Evolutionary conservation across 2,888 invertebrate genomes (phyloP).

Genomic region (Odontocerum albicorne): DNA sequence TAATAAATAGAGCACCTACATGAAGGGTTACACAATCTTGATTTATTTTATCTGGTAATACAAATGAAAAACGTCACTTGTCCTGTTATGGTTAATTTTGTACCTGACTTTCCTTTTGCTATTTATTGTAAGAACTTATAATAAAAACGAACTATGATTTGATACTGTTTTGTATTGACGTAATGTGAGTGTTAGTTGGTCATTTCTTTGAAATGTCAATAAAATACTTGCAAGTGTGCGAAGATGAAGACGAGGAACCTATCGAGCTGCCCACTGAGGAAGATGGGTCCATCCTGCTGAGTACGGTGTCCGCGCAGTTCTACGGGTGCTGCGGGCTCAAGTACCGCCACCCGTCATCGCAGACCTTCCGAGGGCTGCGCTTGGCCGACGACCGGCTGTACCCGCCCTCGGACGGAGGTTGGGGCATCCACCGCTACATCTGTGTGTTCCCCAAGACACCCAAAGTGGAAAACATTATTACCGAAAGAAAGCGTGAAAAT

Average conservation of each 20-base stretch:
- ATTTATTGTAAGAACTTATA: constrained; percentile 31
- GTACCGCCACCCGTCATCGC: constrained; percentile 86
- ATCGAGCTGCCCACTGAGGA: constrained; percentile 95
- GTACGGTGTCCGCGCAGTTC: constrained; percentile 87
- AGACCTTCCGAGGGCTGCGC: constrained; percentile 84
- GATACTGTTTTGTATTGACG: constrained; percentile 26
- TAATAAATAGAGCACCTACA: too few species aligned
- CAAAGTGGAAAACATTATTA: constrained; percentile 18
- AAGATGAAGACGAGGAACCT: constrained; percentile 95
- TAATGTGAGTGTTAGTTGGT: constrained; percentile 26
- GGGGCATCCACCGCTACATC: constrained; percentile 74
- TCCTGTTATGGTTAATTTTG: constrained; percentile 36
- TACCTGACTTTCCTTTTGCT: constrained; percentile 33
- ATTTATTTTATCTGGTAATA: constrained; percentile 26
- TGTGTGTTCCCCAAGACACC: constrained; percentile 62
- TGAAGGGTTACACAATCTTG: constrained; percentile 31
- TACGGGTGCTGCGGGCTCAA: constrained; percentile 92
- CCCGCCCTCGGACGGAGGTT: constrained; percentile 77
- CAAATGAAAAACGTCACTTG: constrained; percentile 32
- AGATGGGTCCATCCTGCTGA: constrained; percentile 85
- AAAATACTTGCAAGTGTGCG: constrained; percentile 72
- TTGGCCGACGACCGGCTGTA: constrained; percentile 87
- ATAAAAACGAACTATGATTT: constrained; percentile 29
- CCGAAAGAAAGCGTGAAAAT: constrained; percentile 40
- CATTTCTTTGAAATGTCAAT: constrained; percentile 33